These are phyloP conservation scores for Papilio polyxenes DNA, from an alignment of 1,140 invertebrate species.

Conservation along the genomic window DNA sequence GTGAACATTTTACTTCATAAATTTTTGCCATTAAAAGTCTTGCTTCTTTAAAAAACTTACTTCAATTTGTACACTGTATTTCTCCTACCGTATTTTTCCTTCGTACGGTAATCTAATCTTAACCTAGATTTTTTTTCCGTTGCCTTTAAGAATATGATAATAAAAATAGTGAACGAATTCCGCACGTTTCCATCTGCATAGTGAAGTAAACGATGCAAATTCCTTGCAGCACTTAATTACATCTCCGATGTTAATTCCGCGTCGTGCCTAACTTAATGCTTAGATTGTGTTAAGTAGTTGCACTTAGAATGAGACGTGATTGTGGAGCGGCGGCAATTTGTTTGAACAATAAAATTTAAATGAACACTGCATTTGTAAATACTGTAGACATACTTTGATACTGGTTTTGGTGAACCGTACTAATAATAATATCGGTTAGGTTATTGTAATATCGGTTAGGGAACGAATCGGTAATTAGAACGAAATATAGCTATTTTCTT, in stretches of 20 bases:
- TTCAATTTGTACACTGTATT: too few species aligned
- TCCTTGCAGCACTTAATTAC: constrained; percentile 12
- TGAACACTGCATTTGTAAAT: background rate
- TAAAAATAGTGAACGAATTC: background rate
- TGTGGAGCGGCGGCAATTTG: background rate
- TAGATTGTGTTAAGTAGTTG: constrained; percentile 25
- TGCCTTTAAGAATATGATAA: background rate
- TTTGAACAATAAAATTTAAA: constrained; percentile 9
- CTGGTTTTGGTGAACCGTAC: too few species aligned
- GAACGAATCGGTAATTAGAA: too few species aligned
- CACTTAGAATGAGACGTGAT: constrained; percentile 13
- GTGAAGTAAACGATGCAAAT: constrained; percentile 20
- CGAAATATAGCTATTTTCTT: too few species aligned
- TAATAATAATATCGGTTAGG: too few species aligned
- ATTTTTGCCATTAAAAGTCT: too few species aligned
- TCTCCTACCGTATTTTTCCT: too few species aligned
- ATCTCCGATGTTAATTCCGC: background rate
- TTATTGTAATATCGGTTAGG: too few species aligned
- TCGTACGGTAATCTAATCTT: background rate
- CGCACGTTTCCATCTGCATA: background rate
- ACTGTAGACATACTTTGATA: background rate
- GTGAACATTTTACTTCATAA: too few species aligned
- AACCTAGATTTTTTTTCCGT: background rate
- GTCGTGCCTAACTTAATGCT: constrained; percentile 15
- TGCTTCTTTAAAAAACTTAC: too few species aligned